Evolutionary conservation across 2,888 invertebrate species (phyloP).

Genomic region (Eudasyphora cyanicolor): DNA sequence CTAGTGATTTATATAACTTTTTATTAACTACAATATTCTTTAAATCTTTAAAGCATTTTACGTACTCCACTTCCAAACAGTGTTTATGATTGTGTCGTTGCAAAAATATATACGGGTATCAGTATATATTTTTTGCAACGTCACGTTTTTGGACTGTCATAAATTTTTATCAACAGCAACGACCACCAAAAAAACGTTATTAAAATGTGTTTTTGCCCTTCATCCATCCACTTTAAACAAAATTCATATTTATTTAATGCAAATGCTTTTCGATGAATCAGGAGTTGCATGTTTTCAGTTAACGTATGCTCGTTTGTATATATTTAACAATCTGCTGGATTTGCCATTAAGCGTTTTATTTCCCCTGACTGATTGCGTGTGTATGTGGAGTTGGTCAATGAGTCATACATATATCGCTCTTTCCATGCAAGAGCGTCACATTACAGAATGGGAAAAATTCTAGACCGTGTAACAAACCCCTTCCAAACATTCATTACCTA

Average conservation of each 20-base stretch:
- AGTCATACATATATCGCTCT: conserved; percentile 6
- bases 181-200: background rate
- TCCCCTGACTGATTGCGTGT: background rate
- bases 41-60: background rate
- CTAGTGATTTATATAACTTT: too few relatives aligned
- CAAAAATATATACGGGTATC: too few relatives aligned
- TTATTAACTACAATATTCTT: too few relatives aligned
- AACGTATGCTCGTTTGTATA: background rate
- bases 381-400: background rate
- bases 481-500: too few relatives aligned
- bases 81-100: background rate
- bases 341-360: background rate
- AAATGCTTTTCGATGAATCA: background rate
- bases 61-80: background rate
- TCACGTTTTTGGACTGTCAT: conserved; percentile 5
- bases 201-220: background rate
- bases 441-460: too few relatives aligned
- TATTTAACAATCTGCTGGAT: background rate
- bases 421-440: too few relatives aligned
- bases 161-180: conserved; percentile 25
- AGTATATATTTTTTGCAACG: conserved; percentile 1
- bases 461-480: too few relatives aligned
- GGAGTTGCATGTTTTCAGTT: background rate
- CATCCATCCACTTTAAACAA: background rate
- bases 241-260: background rate